These are phyloP conservation scores for Manacus vitellinus DNA, from an alignment of 2,113 vertebrate genomes.

Conservation along the genomic window DNA sequence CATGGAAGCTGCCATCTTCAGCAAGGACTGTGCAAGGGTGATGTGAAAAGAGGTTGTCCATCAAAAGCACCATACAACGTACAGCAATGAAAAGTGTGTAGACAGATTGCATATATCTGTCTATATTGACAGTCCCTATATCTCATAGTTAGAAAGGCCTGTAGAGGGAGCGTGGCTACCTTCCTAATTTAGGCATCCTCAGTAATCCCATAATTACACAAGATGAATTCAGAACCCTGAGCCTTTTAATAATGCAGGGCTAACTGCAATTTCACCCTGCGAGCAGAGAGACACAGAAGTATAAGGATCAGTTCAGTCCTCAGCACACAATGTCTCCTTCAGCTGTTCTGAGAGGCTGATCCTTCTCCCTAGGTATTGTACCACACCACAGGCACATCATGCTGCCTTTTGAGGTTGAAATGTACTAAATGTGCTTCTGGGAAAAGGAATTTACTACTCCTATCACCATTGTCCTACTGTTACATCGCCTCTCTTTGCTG, in stretches of 20 bases:
- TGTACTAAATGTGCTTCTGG: background rate
- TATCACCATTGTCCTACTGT: background rate
- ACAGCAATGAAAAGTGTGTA: background rate
- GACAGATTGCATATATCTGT: background rate
- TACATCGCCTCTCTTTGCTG: fast-evolving
- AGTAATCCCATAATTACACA: slow-evolving; percentile 9
- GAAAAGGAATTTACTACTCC: background rate
- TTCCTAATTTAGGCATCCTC: background rate
- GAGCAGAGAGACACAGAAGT: background rate
- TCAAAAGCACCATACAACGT: background rate
- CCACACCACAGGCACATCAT: fast-evolving
- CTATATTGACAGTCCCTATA: background rate
- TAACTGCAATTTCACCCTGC: background rate
- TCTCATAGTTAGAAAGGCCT: background rate
- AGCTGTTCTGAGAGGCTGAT: background rate
- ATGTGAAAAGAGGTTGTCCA: background rate
- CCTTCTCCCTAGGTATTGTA: background rate
- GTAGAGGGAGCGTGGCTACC: background rate
- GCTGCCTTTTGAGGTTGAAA: background rate
- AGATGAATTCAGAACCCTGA: slow-evolving; percentile 8
- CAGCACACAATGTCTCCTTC: background rate
- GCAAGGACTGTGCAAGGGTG: background rate
- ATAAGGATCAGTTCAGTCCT: background rate
- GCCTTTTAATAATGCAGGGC: background rate
- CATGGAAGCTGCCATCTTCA: background rate